Evolutionary conservation across 2,797 vertebrate species (phyloP), one percentile per base, ranked within the genome.

Genomic region (Muscicapa comitata): DNA sequence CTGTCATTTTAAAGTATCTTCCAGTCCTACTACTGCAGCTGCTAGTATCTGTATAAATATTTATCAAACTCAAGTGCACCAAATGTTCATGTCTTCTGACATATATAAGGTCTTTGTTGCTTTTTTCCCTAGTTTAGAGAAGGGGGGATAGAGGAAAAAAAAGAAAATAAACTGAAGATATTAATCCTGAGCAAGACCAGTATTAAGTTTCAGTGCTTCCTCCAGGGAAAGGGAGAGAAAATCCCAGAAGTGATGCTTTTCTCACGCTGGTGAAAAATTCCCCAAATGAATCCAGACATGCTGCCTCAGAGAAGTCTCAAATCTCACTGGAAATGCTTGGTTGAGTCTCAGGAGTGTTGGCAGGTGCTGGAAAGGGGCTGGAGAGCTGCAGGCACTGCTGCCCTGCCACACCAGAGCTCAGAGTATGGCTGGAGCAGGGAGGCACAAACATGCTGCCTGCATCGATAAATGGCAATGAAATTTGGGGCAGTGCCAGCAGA

Each of bases 331-430:
- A 55, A 79, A 59, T 40, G 31, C 71, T 51, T 2, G 1, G n/a
- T 33, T 66, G 58, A 78, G 28, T 7, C 54, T 38, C 13, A 33
- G 35, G 48, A 4, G 5, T 3, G 1, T 1, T n/a, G 47, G 62
- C 40, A 81, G 48, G 57, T 29, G 23, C 21, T 25, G 38, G 67
- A 12, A 50, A 65, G 23, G 73, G 81, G 55, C 51, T 31, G 51
- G 23, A 48, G 80, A 90, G 72, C 74, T 40, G 55, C 77, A 70
- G 76, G 53, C 48, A 6, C 48, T 5, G 83, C 47, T 71, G 33
- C 33, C 54, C 42, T 2, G 4, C 17, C 0, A 0, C 31, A 19
- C 2, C 79, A 1, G 35, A 35, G 35, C 35, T 35, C 35, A 35
- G 12, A 1, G 17, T 0, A 4, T 0, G 3, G 42, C 35, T 4